phyloP scores from a whole-genome alignment of 2,797 vertebrate species.

The Clarias fuscus region DNA sequence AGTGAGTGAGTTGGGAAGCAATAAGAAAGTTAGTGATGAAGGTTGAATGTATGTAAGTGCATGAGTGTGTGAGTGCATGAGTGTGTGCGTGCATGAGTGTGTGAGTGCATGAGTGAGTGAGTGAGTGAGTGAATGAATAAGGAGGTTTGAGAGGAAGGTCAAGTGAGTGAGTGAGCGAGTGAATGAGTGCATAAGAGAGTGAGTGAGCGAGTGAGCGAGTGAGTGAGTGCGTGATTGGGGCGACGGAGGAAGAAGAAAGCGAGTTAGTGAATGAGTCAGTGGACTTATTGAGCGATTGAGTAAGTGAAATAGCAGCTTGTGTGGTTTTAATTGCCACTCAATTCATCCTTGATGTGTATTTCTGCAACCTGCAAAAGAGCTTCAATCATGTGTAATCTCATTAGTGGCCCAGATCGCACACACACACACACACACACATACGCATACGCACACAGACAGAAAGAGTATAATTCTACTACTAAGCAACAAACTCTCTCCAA shows the following conservation, averaged over 20 bases:
- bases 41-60: background rate
- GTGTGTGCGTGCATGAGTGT: background rate
- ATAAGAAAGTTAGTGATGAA: background rate
- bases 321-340: background rate
- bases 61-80: background rate
- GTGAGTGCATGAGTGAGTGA: background rate
- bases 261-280: background rate
- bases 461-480: background rate
- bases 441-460: background rate
- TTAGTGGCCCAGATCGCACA: background rate
- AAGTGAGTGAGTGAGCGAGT: background rate
- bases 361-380: background rate
- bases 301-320: background rate
- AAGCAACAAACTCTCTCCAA: background rate
- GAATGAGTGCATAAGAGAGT: too few relatives aligned
- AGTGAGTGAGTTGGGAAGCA: background rate
- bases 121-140: background rate
- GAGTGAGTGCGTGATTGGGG: background rate
- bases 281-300: background rate
- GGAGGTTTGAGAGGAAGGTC: too few relatives aligned
- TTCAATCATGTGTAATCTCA: background rate
- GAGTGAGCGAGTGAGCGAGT: background rate
- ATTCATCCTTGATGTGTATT: background rate
- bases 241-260: background rate
- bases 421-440: conserved; percentile 7